Evolutionary conservation across 2,888 invertebrate species (phyloP).

Genomic region (Tachina fera): DNA sequence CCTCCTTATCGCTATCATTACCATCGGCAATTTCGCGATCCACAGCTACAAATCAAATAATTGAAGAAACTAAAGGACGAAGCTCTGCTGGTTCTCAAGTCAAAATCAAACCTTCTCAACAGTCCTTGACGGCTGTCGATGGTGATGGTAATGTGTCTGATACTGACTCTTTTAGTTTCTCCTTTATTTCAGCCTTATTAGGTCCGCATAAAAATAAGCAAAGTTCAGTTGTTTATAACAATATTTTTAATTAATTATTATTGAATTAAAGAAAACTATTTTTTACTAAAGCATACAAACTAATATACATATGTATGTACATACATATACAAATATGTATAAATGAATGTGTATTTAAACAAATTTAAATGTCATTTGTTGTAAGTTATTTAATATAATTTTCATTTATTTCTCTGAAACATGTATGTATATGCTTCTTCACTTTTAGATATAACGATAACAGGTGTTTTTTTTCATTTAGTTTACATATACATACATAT

Average conservation of each 20-base stretch:
- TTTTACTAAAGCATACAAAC: constrained; percentile 46
- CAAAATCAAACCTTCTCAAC: constrained; percentile 7
- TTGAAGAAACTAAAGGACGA: constrained; percentile 59
- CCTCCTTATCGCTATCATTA: neutral
- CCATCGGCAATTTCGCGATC: constrained; percentile 26
- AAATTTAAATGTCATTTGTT: constrained; percentile 72
- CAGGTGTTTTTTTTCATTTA: constrained; percentile 1
- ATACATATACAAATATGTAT: constrained; percentile 1
- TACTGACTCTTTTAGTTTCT: constrained; percentile 79
- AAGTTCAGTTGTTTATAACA: constrained; percentile 50
- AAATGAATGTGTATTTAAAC: constrained; percentile 51
- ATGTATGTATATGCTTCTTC: neutral
- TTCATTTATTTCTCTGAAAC: constrained; percentile 20
- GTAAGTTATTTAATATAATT: constrained; percentile 66
- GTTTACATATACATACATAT: constrained; percentile 21
- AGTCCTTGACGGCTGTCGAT: constrained; percentile 24
- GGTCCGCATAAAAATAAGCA: constrained; percentile 77
- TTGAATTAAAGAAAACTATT: constrained; percentile 69
- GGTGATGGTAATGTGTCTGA: constrained; percentile 50
- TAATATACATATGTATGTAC: constrained; percentile 9
- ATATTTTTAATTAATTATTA: constrained; percentile 48
- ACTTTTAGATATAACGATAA: constrained; percentile 4
- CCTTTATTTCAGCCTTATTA: constrained; percentile 80
- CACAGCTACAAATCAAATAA: constrained; percentile 61
- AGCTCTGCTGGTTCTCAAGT: neutral